Evolutionary conservation across 2,888 invertebrate species (phyloP).

Genomic region (Cordilura impudica): DNA sequence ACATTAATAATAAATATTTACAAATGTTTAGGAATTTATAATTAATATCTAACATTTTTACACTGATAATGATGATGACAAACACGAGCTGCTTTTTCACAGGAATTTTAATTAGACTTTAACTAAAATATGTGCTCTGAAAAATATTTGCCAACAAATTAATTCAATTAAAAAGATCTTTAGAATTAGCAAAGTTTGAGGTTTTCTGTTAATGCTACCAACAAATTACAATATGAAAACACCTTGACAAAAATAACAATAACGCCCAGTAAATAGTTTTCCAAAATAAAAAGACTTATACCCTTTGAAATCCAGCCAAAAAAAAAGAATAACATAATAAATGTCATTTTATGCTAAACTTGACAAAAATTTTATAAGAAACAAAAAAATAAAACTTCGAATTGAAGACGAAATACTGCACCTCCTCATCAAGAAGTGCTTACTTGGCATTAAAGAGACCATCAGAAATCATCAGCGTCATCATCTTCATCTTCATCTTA

Average conservation of each 20-base stretch:
- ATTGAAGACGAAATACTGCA: background rate
- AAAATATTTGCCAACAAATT: slow-evolving; percentile 58
- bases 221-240: slow-evolving; percentile 40
- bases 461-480: slow-evolving; percentile 50
- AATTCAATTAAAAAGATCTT: slow-evolving; percentile 59
- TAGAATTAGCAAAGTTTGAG: slow-evolving; percentile 9
- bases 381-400: slow-evolving; percentile 16
- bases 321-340: slow-evolving; percentile 43
- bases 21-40: slow-evolving; percentile 24
- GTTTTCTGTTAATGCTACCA: too few relatives aligned
- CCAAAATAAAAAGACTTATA: background rate
- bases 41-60: background rate
- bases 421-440: slow-evolving; percentile 29
- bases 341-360: slow-evolving; percentile 58
- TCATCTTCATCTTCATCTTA: slow-evolving; percentile 36
- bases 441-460: slow-evolving; percentile 49
- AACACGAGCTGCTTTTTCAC: background rate
- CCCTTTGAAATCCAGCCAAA: background rate
- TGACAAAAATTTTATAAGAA: slow-evolving; percentile 53
- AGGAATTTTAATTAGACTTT: slow-evolving; percentile 23
- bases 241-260: slow-evolving; percentile 52
- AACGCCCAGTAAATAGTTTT: background rate
- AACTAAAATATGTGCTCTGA: slow-evolving; percentile 9
- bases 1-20: slow-evolving; percentile 23
- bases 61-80: background rate